Evolutionary conservation across 1,140 invertebrate genomes (phyloP).

Genomic region (Scaptomyza pallida): DNA sequence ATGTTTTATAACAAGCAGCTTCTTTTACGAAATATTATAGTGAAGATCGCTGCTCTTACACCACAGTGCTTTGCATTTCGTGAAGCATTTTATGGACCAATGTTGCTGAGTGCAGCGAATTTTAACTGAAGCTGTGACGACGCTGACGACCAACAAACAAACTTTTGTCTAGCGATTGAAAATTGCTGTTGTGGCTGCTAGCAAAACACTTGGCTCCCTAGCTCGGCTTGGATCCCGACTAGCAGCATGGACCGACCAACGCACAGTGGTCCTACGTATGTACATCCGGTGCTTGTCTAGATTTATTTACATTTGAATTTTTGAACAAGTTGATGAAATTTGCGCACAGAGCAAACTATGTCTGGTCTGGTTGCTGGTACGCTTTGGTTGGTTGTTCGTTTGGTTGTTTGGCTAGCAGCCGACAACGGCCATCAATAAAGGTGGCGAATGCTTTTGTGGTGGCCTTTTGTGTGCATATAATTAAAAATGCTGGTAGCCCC

Average conservation of each 20-base stretch:
- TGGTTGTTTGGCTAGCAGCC: conserved; percentile 28
- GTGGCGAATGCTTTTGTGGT: conserved; percentile 79
- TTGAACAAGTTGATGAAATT: conserved; percentile 80
- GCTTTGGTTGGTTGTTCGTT: conserved; percentile 18
- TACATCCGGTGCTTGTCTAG: conserved; percentile 51
- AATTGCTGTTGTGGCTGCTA: conserved; percentile 79
- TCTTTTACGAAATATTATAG: too few relatives aligned
- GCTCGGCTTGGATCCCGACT: conserved; percentile 38
- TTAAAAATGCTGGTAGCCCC: conserved; percentile 74
- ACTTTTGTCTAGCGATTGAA: conserved; percentile 79
- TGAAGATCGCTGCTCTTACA: neutral
- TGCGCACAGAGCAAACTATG: conserved; percentile 71
- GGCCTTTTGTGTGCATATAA: conserved; percentile 81
- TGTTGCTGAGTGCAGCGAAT: conserved; percentile 75
- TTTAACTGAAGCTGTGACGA: conserved; percentile 43
- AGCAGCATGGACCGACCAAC: conserved; percentile 3
- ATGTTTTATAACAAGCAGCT: too few relatives aligned
- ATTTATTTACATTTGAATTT: conserved; percentile 83
- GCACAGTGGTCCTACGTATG: conserved; percentile 22
- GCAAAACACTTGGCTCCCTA: conserved; percentile 53
- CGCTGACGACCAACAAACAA: conserved; percentile 67
- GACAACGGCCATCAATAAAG: conserved; percentile 70
- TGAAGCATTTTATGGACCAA: conserved; percentile 39
- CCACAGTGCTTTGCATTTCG: conserved; percentile 3
- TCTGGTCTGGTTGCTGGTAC: conserved; percentile 20